Conservation (phyloP, 1,140 invertebrate genomes). For the Tyrophagus putrescentiae region DNA sequence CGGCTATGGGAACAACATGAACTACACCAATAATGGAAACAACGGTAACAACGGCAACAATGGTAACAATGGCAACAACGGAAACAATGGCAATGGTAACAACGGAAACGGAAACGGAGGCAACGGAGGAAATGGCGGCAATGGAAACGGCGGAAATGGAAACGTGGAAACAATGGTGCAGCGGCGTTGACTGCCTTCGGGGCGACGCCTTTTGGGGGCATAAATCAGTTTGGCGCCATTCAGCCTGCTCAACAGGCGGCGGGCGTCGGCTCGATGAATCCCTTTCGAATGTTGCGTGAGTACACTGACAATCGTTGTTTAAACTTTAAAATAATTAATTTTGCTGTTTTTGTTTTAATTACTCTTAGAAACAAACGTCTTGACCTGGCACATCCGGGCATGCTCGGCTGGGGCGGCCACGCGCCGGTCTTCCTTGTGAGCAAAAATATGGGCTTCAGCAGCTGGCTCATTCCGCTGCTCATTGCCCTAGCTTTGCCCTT, state of each 20-base stretch:
- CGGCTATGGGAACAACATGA: background rate
- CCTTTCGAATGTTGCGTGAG: slow-evolving; percentile 8
- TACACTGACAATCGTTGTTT: background rate
- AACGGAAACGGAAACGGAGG: slow-evolving; percentile 9
- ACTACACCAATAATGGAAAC: background rate
- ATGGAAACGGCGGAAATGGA: background rate
- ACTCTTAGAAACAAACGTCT: slow-evolving; percentile 2
- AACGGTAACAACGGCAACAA: slow-evolving; percentile 1
- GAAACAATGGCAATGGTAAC: background rate
- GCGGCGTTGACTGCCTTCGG: background rate
- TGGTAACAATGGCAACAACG: slow-evolving; percentile 3
- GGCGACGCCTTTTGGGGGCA: background rate
- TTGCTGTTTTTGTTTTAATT: background rate
- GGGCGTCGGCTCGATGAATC: no score
- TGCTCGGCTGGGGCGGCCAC: background rate
- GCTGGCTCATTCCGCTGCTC: slow-evolving; percentile 6
- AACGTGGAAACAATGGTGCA: background rate
- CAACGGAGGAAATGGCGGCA: background rate
- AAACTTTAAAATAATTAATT: background rate
- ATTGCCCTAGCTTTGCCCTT: slow-evolving; percentile 13
- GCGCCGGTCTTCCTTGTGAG: slow-evolving; percentile 6
- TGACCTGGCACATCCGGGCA: background rate
- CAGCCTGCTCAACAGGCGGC: no score
- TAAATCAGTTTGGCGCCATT: slow-evolving; percentile 1
- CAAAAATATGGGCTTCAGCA: slow-evolving; percentile 5